These are phyloP conservation scores for Cryptoleucopteryx plumbea DNA, from an alignment of 2,113 vertebrate species.

Conservation along the genomic window DNA sequence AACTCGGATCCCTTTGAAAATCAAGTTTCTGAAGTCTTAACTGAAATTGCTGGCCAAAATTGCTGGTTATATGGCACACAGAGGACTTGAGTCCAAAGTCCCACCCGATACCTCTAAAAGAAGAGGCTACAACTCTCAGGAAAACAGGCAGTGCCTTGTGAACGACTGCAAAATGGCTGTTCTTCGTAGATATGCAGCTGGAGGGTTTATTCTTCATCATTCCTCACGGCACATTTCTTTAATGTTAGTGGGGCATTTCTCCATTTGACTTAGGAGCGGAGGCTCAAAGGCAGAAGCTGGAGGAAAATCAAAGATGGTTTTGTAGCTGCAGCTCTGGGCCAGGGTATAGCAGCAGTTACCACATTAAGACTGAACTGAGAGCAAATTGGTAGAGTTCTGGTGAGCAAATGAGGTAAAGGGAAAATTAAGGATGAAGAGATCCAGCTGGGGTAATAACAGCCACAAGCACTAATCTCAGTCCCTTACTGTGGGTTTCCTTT, in stretches of 20 bases:
- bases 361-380: neutral
- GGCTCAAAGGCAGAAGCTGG: neutral
- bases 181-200: neutral
- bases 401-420: neutral
- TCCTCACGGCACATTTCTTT: neutral
- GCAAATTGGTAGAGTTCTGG: neutral
- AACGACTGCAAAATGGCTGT: neutral
- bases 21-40: neutral
- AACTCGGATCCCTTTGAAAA: neutral
- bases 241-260: neutral
- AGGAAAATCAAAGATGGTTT: neutral
- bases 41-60: neutral
- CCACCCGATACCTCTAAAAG: neutral
- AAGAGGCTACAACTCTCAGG: neutral
- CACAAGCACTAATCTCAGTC: neutral
- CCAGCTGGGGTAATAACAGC: neutral
- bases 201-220: neutral
- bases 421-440: neutral
- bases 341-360: neutral
- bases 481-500: neutral
- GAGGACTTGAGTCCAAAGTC: neutral
- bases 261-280: neutral
- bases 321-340: neutral
- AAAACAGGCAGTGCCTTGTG: neutral
- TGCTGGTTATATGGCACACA: neutral